These are phyloP conservation scores for Bombus difficillimus DNA, from an alignment of 1,140 invertebrate genomes.

Conservation along the genomic window DNA sequence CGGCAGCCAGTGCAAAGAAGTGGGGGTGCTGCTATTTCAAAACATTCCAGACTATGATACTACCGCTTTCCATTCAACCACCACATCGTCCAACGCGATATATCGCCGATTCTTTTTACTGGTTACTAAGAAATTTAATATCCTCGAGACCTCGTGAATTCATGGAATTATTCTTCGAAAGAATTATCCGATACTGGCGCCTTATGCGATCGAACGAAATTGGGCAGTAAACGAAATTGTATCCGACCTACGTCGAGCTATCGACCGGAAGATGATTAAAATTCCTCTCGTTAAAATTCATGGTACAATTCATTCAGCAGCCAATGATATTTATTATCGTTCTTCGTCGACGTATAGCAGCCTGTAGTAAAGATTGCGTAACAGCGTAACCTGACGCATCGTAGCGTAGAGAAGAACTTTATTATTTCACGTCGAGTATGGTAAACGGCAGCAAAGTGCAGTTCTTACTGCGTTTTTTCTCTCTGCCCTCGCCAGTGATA, in stretches of 20 bases:
- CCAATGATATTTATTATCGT: too few relatives aligned
- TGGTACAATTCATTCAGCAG: too few relatives aligned
- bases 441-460: slow-evolving; percentile 14
- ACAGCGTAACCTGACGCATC: slow-evolving; percentile 2
- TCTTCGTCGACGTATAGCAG: too few relatives aligned
- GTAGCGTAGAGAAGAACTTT: too few relatives aligned
- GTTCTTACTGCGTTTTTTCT: not conserved
- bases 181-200: not conserved
- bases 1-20: slow-evolving; percentile 3
- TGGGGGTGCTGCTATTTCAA: slow-evolving; percentile 71
- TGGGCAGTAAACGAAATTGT: not conserved
- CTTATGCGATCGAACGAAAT: not conserved
- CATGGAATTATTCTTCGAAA: not conserved
- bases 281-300: not conserved
- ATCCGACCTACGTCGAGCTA: not conserved
- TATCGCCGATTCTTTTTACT: slow-evolving; percentile 62
- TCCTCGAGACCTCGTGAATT: slow-evolving; percentile 6
- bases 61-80: slow-evolving; percentile 72
- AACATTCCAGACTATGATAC: slow-evolving; percentile 75
- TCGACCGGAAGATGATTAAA: not conserved
- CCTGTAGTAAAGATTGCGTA: not conserved
- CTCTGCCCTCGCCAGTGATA: not conserved
- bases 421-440: not conserved
- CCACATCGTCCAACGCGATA: slow-evolving; percentile 29
- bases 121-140: slow-evolving; percentile 58